These are phyloP conservation scores for Tachypleus tridentatus DNA, from an alignment of 1,140 invertebrate genomes.

Conservation along the genomic window DNA sequence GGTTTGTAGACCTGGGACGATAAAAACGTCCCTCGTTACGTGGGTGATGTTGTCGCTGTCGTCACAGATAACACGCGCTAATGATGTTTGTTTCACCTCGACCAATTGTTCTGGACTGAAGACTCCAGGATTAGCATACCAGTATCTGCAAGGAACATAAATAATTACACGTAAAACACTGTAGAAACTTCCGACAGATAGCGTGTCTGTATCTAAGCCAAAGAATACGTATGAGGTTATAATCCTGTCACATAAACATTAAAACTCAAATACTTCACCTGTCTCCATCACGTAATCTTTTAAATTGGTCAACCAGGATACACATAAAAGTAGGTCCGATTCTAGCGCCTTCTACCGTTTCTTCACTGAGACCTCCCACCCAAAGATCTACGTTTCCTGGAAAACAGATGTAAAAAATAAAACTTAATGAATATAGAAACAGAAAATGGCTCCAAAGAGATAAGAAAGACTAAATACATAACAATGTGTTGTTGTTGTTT, in stretches of 20 bases:
- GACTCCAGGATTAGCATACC: conserved; percentile 78
- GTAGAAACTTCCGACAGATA: conserved; percentile 4
- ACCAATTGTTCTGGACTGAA: conserved; percentile 46
- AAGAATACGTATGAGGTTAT: neutral
- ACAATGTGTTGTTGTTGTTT: too few species aligned
- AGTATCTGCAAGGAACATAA: conserved; percentile 50
- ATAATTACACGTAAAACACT: conserved; percentile 3
- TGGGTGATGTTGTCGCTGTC: conserved; percentile 30
- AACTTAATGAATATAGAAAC: too few species aligned
- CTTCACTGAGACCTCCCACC: conserved; percentile 62
- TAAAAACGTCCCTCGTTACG: conserved; percentile 59
- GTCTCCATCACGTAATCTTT: conserved; percentile 60
- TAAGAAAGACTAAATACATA: too few species aligned
- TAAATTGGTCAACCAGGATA: conserved; percentile 44
- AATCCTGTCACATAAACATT: neutral
- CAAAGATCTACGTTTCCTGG: conserved; percentile 38
- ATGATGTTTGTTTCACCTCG: conserved; percentile 27
- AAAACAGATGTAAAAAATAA: neutral
- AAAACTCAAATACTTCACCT: conserved; percentile 4
- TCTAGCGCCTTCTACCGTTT: conserved; percentile 70
- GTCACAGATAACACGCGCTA: conserved; percentile 29
- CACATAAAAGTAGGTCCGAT: conserved; percentile 68
- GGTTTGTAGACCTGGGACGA: conserved; percentile 45
- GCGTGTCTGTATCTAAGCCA: neutral
- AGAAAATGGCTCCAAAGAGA: too few species aligned